Evolutionary conservation across 2,888 invertebrate species (phyloP).

Genomic region (Drosophila incognita): DNA sequence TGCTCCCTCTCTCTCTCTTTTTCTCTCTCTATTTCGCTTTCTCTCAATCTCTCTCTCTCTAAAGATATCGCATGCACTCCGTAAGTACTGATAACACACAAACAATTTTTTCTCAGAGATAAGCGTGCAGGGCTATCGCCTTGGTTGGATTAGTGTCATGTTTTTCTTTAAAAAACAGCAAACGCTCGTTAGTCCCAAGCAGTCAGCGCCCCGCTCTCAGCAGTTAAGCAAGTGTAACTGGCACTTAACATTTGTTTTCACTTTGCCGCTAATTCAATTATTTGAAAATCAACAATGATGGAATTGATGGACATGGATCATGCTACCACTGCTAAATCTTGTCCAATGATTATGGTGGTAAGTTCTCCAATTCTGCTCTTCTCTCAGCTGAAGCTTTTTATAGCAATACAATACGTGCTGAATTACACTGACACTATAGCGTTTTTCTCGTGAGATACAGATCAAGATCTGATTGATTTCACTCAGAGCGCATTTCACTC

Average conservation of each 20-base stretch:
- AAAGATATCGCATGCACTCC: slow-evolving; percentile 41
- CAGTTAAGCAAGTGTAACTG: slow-evolving; percentile 61
- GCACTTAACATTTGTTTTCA: slow-evolving; percentile 11
- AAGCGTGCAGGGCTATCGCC: slow-evolving; percentile 52
- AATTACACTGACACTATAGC: not conserved
- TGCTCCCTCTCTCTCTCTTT: slow-evolving; percentile 2
- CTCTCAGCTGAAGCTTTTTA: not conserved
- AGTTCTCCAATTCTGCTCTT: slow-evolving; percentile 54
- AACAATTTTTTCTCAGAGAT: slow-evolving; percentile 64
- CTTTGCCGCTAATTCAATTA: slow-evolving; percentile 10
- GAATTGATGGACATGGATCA: slow-evolving; percentile 36
- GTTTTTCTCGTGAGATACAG: not conserved
- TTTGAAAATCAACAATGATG: slow-evolving; percentile 17
- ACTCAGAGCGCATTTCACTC: slow-evolving; percentile 21
- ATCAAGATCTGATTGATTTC: slow-evolving; percentile 35
- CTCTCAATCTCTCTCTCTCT: not conserved
- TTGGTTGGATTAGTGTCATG: slow-evolving; percentile 60
- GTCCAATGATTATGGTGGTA: slow-evolving; percentile 84
- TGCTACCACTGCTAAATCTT: slow-evolving; percentile 46
- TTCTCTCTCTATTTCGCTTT: not conserved
- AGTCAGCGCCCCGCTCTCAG: slow-evolving; percentile 61
- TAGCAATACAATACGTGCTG: not conserved
- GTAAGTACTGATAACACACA: slow-evolving; percentile 56
- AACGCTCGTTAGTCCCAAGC: slow-evolving; percentile 49
- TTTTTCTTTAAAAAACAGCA: slow-evolving; percentile 72